phyloP scores from a whole-genome alignment of 2,113 vertebrate genomes.

The Muntiacus reevesi region DNA sequence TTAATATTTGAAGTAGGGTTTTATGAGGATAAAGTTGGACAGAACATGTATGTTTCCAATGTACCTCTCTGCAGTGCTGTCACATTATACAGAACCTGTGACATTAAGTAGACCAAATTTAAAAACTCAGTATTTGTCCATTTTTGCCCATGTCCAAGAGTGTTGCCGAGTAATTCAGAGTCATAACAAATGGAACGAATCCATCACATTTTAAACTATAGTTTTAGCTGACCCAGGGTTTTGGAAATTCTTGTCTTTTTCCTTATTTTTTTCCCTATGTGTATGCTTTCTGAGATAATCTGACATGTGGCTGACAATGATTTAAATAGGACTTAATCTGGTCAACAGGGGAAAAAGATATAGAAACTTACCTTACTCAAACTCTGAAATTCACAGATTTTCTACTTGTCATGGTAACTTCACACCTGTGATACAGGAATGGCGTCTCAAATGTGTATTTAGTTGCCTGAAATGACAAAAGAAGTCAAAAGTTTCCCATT shows the following conservation, averaged over 20 bases:
- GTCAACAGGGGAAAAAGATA: neutral
- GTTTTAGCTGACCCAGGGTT: conserved; percentile 19
- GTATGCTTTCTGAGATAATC: neutral
- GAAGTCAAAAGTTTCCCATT: neutral
- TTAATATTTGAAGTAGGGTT: neutral
- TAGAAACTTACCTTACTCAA: neutral
- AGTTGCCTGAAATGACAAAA: neutral
- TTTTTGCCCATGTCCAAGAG: neutral
- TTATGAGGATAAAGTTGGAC: neutral
- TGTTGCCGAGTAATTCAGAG: conserved; percentile 5
- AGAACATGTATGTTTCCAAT: neutral
- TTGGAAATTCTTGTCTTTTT: neutral
- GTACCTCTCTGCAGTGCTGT: neutral
- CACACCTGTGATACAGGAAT: neutral
- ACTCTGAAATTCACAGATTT: conserved; percentile 2
- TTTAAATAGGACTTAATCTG: conserved; percentile 66
- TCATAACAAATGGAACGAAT: neutral
- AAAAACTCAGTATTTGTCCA: neutral
- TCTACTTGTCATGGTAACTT: neutral
- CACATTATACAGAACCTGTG: conserved; percentile 28
- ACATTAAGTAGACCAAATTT: conserved; percentile 2
- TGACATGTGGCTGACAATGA: conserved; percentile 55
- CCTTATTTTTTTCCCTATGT: neutral
- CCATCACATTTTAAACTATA: neutral
- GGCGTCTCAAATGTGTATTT: neutral